Conservation (phyloP, 2,888 invertebrate species). For the Agelastica alni region DNA sequence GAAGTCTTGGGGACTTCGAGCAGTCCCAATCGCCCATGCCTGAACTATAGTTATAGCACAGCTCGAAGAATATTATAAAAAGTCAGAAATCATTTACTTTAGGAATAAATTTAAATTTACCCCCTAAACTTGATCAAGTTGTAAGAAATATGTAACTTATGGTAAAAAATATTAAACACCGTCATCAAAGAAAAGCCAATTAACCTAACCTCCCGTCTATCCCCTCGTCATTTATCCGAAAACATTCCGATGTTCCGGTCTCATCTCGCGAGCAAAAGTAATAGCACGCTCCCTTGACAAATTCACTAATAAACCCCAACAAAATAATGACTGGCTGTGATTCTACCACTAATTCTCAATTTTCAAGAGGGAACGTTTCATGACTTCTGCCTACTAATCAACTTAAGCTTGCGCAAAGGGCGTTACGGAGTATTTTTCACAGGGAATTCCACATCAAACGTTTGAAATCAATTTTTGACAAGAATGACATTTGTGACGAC, state of each 20-base stretch:
- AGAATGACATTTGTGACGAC: too few species aligned
- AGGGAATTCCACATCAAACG: neutral
- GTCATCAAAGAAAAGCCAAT: neutral
- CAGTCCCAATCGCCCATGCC: too few species aligned
- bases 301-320: conserved; percentile 35
- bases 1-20: too few species aligned
- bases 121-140: too few species aligned
- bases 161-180: neutral
- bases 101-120: too few species aligned
- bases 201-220: neutral
- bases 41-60: too few species aligned
- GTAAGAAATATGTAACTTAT: too few species aligned
- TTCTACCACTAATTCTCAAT: conserved; percentile 43
- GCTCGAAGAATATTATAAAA: too few species aligned
- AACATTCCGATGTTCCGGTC: conserved; percentile 10
- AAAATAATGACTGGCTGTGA: conserved; percentile 39
- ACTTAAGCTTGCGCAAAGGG: conserved; percentile 28
- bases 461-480: neutral
- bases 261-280: conserved; percentile 17
- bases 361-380: conserved; percentile 34
- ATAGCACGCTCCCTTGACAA: conserved; percentile 32
- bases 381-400: conserved; percentile 41
- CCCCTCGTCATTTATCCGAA: conserved; percentile 1
- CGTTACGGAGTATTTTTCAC: too few species aligned
- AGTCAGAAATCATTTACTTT: too few species aligned